Evolutionary conservation across 1,140 invertebrate genomes (phyloP).

Genomic region (Cherax quadricarinatus): DNA sequence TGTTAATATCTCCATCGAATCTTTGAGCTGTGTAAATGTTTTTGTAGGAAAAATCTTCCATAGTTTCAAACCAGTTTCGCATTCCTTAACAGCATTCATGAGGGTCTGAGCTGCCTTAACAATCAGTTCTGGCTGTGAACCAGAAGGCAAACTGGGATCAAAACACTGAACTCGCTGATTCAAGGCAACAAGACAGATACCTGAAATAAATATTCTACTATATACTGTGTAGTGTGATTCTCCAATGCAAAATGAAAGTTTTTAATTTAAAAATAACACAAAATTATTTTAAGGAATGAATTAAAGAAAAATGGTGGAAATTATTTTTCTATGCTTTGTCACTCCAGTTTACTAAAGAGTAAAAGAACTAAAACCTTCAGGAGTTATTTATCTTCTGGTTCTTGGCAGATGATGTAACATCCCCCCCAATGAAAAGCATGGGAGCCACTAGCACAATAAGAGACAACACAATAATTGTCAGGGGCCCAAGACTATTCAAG

Average conservation of each 20-base stretch:
- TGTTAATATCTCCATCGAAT: constrained; percentile 34
- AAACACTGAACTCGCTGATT: constrained; percentile 42
- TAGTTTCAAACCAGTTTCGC: constrained; percentile 37
- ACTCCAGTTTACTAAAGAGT: too few species aligned
- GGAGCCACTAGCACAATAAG: too few species aligned
- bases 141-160: neutral
- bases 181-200: constrained; percentile 26
- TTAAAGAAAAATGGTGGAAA: too few species aligned
- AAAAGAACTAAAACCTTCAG: too few species aligned
- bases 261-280: neutral
- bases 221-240: neutral
- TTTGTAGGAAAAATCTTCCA: constrained; percentile 48
- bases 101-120: constrained; percentile 11
- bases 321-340: too few species aligned
- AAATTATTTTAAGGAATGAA: too few species aligned
- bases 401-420: too few species aligned
- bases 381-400: too few species aligned
- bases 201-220: neutral
- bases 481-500: too few species aligned
- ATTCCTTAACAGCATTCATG: constrained; percentile 41
- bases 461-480: too few species aligned
- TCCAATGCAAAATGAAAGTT: neutral
- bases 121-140: constrained; percentile 10
- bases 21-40: constrained; percentile 16
- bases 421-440: too few species aligned